These are phyloP conservation scores for Nephrocerus scutellatus DNA, from an alignment of 2,888 invertebrate genomes.

Conservation along the genomic window DNA sequence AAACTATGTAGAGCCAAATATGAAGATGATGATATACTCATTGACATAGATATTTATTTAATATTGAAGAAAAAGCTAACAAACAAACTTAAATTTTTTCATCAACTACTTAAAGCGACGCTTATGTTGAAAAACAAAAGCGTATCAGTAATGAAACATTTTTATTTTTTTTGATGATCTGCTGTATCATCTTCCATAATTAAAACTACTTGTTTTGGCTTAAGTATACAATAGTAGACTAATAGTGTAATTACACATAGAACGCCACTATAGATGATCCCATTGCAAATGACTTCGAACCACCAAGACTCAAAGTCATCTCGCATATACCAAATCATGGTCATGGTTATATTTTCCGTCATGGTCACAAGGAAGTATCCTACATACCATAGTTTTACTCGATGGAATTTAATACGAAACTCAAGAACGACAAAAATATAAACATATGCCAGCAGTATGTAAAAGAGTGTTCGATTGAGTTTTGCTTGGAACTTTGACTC, in stretches of 20 bases:
- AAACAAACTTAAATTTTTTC: no score
- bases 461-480: constrained; percentile 55
- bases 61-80: no score
- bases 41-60: no score
- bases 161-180: no score
- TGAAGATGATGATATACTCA: no score
- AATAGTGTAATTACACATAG: constrained; percentile 57
- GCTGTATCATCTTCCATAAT: constrained; percentile 33
- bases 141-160: no score
- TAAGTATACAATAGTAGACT: constrained; percentile 57
- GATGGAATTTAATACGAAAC: constrained; percentile 69
- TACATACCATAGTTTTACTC: constrained; percentile 62
- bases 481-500: constrained; percentile 54
- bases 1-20: no score
- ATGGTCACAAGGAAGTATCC: constrained; percentile 61
- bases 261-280: constrained; percentile 55
- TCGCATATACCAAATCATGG: constrained; percentile 60
- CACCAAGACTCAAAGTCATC: constrained; percentile 61
- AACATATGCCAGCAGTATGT: constrained; percentile 64
- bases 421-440: constrained; percentile 72
- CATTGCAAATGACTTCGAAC: constrained; percentile 59
- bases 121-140: no score
- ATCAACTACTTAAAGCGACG: no score
- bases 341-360: constrained; percentile 60
- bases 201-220: constrained; percentile 56